Percentiles rank a stretch among this genome's conserved stretches.
Evolutionary conservation across 2,797 vertebrate genomes (phyloP).

Genomic region (Poliocrania exsul): DNA sequence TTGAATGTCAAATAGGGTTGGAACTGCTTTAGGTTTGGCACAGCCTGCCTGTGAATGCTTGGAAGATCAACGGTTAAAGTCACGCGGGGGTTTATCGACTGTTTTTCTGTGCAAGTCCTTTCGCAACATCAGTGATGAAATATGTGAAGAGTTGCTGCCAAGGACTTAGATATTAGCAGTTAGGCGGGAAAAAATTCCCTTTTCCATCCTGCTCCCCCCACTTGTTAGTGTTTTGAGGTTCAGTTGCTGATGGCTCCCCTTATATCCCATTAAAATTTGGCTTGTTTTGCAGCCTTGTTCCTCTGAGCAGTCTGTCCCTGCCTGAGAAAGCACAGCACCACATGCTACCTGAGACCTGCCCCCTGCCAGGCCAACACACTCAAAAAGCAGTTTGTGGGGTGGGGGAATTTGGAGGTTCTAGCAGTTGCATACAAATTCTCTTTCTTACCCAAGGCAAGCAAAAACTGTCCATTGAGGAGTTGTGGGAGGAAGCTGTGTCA

Average conservation of each 20-base stretch:
- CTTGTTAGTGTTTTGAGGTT: not conserved
- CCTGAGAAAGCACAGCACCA: not conserved
- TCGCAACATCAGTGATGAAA: constrained; percentile 2
- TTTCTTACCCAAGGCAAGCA: not conserved
- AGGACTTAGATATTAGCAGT: not conserved
- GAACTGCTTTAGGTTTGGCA: not conserved
- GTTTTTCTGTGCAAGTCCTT: not conserved
- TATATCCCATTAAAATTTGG: not conserved
- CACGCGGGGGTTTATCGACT: not conserved
- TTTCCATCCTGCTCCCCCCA: accelerated
- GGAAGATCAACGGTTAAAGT: not conserved
- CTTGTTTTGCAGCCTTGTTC: not conserved
- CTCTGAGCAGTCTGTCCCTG: not conserved
- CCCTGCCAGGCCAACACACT: accelerated
- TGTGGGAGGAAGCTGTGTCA: not conserved
- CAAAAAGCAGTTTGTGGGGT: not conserved
- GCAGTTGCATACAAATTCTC: not conserved
- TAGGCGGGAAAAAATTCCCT: accelerated
- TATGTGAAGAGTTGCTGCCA: not conserved
- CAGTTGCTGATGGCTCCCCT: not conserved
- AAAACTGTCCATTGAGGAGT: not conserved
- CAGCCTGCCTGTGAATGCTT: accelerated
- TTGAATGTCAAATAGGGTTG: not conserved
- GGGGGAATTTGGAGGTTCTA: accelerated
- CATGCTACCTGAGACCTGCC: not conserved